Evolutionary conservation across 2,888 invertebrate species (phyloP).

Genomic region (Agonopterix heracliana): DNA sequence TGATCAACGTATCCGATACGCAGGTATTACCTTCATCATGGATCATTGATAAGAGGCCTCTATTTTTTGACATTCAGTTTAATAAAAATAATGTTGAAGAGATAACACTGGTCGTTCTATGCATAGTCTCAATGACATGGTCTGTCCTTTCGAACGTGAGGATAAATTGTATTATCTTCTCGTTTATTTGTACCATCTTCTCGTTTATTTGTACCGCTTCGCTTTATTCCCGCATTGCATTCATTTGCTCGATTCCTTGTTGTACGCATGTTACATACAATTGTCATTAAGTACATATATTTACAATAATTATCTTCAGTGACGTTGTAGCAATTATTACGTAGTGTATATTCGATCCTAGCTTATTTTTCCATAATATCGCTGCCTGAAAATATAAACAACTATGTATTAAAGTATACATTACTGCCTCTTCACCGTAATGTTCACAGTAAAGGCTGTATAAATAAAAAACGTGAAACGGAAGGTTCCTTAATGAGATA

Average conservation of each 20-base stretch:
- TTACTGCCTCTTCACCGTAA: conserved; percentile 5
- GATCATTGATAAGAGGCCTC: too few relatives aligned
- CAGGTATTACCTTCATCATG: too few relatives aligned
- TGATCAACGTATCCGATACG: too few relatives aligned
- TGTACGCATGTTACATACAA: conserved; percentile 2
- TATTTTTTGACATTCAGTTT: too few relatives aligned
- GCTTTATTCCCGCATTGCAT: conserved; percentile 7
- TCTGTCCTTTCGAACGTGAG: background rate
- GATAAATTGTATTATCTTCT: background rate
- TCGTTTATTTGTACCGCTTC: conserved; percentile 2
- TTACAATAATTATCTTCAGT: conserved; percentile 2
- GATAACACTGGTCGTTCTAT: too few relatives aligned
- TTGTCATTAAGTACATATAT: conserved; percentile 4
- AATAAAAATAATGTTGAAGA: too few relatives aligned
- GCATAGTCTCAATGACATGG: too few relatives aligned
- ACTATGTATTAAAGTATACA: background rate
- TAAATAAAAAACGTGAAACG: background rate
- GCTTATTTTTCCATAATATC: conserved; percentile 12
- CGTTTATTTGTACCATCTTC: background rate
- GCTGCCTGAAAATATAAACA: conserved; percentile 6
- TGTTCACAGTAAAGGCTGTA: background rate
- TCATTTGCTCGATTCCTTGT: background rate
- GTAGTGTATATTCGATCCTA: conserved; percentile 5
- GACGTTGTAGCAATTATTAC: conserved; percentile 2
- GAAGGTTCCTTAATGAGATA: too few relatives aligned